Percentiles rank a stretch among this genome's conserved stretches.
These are phyloP conservation scores for Siniperca undulata DNA, from an alignment of 2,797 vertebrate species.

Conservation along the genomic window DNA sequence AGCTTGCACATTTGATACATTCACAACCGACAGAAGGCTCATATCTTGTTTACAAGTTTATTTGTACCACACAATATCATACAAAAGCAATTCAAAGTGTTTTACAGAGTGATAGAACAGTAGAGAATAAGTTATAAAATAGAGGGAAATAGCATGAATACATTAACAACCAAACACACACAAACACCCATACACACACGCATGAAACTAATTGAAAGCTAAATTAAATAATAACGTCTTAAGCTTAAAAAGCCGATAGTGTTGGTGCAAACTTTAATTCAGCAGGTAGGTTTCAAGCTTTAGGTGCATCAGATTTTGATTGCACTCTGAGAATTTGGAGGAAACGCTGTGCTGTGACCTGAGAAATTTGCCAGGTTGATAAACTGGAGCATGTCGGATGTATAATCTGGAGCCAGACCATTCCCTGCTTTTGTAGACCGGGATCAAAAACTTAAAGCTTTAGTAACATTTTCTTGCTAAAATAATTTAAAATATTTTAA, in stretches of 20 bases:
- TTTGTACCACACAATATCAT: background rate
- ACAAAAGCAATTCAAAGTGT: background rate
- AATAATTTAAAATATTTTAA: background rate
- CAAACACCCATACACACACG: no score
- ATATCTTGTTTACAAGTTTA: background rate
- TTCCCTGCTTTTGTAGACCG: no score
- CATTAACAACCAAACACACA: no score
- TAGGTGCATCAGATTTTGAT: background rate
- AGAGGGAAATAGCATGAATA: background rate
- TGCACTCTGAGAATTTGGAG: background rate
- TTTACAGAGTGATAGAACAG: background rate
- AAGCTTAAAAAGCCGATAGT: no score
- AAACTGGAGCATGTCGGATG: background rate
- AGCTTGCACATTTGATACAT: background rate
- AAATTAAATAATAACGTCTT: no score
- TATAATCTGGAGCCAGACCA: background rate
- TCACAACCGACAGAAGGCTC: background rate
- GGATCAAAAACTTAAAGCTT: background rate
- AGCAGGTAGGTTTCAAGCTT: background rate
- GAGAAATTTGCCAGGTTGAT: background rate
- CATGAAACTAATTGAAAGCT: background rate
- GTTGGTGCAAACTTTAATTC: no score
- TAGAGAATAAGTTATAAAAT: background rate
- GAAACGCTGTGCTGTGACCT: background rate
- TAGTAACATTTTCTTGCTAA: background rate